Evolutionary conservation across 1,140 invertebrate genomes (phyloP), one percentile per base, ranked within the genome.

Genomic region (Notospermus geniculatus): DNA sequence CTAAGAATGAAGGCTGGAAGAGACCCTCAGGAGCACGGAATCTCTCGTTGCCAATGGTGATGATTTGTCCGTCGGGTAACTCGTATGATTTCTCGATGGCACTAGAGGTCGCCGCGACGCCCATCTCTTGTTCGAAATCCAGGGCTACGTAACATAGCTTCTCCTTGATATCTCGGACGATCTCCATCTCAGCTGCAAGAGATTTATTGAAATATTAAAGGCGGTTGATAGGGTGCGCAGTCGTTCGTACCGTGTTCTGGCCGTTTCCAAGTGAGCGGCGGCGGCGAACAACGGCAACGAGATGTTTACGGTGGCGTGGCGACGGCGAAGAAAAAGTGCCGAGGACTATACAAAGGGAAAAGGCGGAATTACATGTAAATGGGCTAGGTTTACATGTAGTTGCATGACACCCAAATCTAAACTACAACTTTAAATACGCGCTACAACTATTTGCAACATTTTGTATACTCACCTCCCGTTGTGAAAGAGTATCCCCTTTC

Each of bases 401-500:
- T 43, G 39, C 39, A 13, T 13, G 11, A 43, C 39, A 43, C 39
- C n/a, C 11, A 11, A 43, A 43, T n/a, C 11, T 43, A 43, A 43
- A 43, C 11, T 43, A 43, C n/a, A n/a, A 13, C n/a, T 43, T 13
- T 13, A 43, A 43, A 43, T 43, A 43, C 11, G n/a, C 11, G 11
- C 11, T 13, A 11, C n/a, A 13, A 43, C 11, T 13, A 43, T 13
- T 13, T 13, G 11, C 11, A n/a, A n/a, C n/a, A n/a, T n/a, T n/a
- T n/a, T n/a, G n/a, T 27, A 27, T 55, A 45, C 30, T 65, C 46
- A 63, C 62, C 64, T 25, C 81, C 94, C 82, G 93, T 95, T 74
- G 91, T 95, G 87, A 96, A 97, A 25, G 90, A 91, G 86, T 96
- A 96, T 70, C 94, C 94, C 80, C 94, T 93, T 85, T 97, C 93